A percentile compares a stretch with the other conserved stretches of the same genome.
phyloP scores from a whole-genome alignment of 2,113 vertebrate species.

The Colossoma macropomum region DNA sequence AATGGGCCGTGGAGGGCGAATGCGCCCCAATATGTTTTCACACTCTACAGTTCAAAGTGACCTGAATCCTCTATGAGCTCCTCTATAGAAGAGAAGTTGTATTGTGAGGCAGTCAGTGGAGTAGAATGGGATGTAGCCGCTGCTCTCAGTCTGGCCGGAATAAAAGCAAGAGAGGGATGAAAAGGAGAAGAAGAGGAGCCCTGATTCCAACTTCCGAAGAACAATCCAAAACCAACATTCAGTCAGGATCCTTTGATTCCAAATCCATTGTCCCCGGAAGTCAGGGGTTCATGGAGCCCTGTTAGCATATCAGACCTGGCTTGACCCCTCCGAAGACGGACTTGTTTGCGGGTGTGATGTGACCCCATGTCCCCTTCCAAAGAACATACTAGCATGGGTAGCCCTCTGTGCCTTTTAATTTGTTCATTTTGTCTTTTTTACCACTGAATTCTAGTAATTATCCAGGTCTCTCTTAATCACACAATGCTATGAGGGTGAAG shows the following conservation, averaged over 20 bases:
- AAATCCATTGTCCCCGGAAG: conserved; percentile 60
- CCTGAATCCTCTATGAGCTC: not conserved
- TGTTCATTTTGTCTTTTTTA: too few relatives aligned
- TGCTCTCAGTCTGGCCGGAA: conserved; percentile 58
- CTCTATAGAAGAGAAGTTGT: not conserved
- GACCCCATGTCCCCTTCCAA: too few relatives aligned
- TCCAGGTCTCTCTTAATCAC: too few relatives aligned
- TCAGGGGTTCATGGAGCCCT: conserved; percentile 66
- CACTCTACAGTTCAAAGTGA: conserved; percentile 48
- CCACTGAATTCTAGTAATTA: too few relatives aligned
- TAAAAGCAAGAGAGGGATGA: conserved; percentile 58
- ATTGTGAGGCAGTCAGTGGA: conserved; percentile 12
- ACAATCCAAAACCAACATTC: conserved; percentile 67
- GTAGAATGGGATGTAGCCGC: conserved; percentile 1
- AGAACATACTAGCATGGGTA: not conserved
- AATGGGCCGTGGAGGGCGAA: conserved; percentile 29
- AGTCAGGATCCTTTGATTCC: conserved; percentile 63
- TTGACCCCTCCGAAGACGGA: conserved; percentile 61
- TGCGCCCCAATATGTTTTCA: conserved; percentile 12
- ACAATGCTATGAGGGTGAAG: too few relatives aligned
- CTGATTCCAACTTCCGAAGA: conserved; percentile 64
- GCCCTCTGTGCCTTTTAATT: not conserved
- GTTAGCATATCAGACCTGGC: conserved; percentile 44
- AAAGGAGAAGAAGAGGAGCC: conserved; percentile 45
- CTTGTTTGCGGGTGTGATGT: not conserved